Percentiles rank a stretch among this genome's conserved stretches.
phyloP scores from a whole-genome alignment of 1,140 invertebrate genomes.

The Papilio polytes region DNA sequence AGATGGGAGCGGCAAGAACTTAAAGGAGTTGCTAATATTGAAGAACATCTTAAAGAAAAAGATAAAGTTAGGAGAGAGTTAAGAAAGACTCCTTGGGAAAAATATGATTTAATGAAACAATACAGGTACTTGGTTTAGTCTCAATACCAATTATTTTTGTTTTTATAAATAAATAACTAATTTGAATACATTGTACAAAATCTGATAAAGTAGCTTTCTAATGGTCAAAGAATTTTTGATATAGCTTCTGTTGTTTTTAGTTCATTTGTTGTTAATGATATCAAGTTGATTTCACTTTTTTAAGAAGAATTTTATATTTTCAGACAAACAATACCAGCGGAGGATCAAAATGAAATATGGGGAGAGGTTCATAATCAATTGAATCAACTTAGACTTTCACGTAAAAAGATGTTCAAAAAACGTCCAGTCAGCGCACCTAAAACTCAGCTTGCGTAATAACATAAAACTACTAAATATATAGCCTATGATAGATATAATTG shows the following conservation, averaged over 20 bases:
- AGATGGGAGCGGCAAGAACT: slow-evolving; percentile 93
- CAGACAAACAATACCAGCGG: slow-evolving; percentile 92
- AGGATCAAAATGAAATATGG: slow-evolving; percentile 94
- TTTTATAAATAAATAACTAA: too few relatives aligned
- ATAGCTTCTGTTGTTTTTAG: too few relatives aligned
- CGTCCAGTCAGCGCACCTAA: slow-evolving; percentile 84
- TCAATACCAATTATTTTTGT: too few relatives aligned
- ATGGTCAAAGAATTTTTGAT: too few relatives aligned
- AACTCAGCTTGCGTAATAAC: slow-evolving; percentile 61
- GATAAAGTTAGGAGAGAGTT: slow-evolving; percentile 85
- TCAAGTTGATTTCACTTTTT: background rate
- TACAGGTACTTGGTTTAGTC: slow-evolving; percentile 87
- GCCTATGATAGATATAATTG: slow-evolving; percentile 25
- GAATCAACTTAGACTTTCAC: slow-evolving; percentile 45
- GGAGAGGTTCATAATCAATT: slow-evolving; percentile 91
- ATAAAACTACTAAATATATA: slow-evolving; percentile 42
- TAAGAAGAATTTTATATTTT: slow-evolving; percentile 53
- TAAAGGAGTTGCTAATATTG: slow-evolving; percentile 89
- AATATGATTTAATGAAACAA: slow-evolving; percentile 97
- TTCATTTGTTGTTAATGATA: too few relatives aligned
- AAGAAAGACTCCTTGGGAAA: slow-evolving; percentile 91
- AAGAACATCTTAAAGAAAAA: slow-evolving; percentile 85
- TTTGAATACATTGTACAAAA: too few relatives aligned
- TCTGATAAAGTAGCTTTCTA: too few relatives aligned
- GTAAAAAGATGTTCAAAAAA: slow-evolving; percentile 15